Base-by-base conservation (phyloP, 2,113 vertebrate genomes). In the Etheostoma cragini region DNA sequence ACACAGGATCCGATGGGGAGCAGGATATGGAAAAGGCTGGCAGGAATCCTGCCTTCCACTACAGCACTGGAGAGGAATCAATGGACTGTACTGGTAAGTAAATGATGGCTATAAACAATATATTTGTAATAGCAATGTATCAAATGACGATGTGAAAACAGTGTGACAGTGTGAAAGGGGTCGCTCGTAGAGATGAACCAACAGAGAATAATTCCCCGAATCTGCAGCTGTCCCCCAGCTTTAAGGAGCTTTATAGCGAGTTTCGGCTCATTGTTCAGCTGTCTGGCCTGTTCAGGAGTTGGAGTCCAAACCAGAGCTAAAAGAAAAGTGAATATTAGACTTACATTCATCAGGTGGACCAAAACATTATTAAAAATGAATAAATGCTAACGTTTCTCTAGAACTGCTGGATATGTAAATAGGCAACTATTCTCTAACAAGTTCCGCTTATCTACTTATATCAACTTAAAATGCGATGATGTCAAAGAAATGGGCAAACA, bases 1-100 rank as follows among this genome's bases (percentile, higher is more conserved):
- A 99, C 93, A 99, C 98, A 0, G 98, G 98, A 35, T 99, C 98
- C 0, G 98, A 99, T 33, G 96, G 97, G 67, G 98, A 99, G 91
- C 97, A 97, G 90, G 98, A 99, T 0, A 66, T 88, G 24, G 98
- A 99, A 74, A 98, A 98, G 92, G 45, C 90, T 14, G 65, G 85
- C 78, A 97, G 97, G 92, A 95, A 96, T 75, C 93, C 93, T 2
- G 95, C 96, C 16, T 97, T 97, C 89, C 98, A 98, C 91, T 98
- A 97, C 91, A 99, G 97, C 61, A 97, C 97, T 7, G 98, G 98
- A 60, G 98, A 99, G 92, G 98, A 99, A 87, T 99, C 98, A 24
- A 97, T 99, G 97, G 98, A 99, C 90, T 99, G 96, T 73, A 96
- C 96, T 62, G 97, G 98, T 93, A 90, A 82, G 63, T 76, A 38